Evolutionary conservation across 2,113 vertebrate species (phyloP).

Genomic region (Crotalus horridus): DNA sequence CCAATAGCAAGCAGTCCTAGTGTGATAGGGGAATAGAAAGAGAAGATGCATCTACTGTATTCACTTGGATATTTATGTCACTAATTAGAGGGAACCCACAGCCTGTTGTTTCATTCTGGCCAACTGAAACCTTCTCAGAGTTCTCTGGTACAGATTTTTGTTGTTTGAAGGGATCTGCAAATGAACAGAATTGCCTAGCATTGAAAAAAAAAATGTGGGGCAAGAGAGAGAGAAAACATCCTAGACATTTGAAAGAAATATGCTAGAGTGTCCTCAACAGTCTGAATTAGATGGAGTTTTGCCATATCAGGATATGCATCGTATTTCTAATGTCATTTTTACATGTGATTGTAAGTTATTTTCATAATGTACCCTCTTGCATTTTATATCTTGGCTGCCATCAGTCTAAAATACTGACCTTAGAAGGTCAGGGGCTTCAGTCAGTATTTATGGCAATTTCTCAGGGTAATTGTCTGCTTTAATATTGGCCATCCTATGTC

Average conservation of each 20-base stretch:
- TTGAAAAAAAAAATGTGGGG: not conserved
- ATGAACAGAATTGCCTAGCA: not conserved
- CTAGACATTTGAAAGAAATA: not conserved
- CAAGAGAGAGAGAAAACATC: not conserved
- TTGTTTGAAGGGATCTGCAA: not conserved
- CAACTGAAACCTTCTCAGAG: not conserved
- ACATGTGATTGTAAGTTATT: not conserved
- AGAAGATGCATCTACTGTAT: not conserved
- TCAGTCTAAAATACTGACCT: not conserved
- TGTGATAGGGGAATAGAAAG: not conserved
- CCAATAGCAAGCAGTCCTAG: not conserved
- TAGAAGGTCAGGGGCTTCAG: not conserved
- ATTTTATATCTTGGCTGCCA: not conserved
- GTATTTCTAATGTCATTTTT: not conserved
- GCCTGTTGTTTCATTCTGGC: not conserved
- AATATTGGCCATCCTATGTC: not conserved
- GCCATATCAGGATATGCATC: not conserved
- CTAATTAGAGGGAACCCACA: not conserved
- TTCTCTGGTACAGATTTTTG: not conserved
- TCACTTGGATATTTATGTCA: not conserved
- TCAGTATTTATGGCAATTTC: not conserved
- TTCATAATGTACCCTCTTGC: not conserved
- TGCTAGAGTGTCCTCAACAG: not conserved
- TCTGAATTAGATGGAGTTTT: not conserved
- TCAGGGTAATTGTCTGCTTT: not conserved